A percentile compares a stretch with the other conserved stretches of the same genome.
Conservation (phyloP, 2,113 vertebrate species). For the Epinephelus fuscoguttatus region DNA sequence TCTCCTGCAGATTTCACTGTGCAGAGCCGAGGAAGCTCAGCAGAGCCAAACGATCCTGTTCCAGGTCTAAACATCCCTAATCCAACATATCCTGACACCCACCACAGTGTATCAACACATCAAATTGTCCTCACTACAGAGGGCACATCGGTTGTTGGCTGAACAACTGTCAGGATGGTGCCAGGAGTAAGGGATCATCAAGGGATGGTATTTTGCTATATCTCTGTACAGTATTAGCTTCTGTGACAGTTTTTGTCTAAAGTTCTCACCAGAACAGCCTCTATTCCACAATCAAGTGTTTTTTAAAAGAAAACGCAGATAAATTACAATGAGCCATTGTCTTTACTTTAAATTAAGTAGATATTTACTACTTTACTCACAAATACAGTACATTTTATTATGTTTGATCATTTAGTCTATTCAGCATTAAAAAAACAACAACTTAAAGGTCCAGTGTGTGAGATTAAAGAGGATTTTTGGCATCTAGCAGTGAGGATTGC, state of each 20-base stretch:
- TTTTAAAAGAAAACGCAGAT: not conserved
- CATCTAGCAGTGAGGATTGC: too few relatives aligned
- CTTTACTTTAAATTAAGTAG: not conserved
- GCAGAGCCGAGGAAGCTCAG: not conserved
- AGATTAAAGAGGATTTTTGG: too few relatives aligned
- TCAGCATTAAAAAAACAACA: too few relatives aligned
- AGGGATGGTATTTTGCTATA: not conserved
- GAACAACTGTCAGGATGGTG: not conserved
- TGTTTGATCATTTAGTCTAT: too few relatives aligned
- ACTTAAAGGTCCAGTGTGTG: too few relatives aligned
- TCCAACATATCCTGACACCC: conserved; percentile 20
- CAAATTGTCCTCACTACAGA: not conserved
- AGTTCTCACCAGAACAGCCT: not conserved
- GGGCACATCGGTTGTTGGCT: not conserved
- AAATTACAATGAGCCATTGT: not conserved
- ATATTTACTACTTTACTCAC: not conserved
- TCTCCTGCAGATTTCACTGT: not conserved
- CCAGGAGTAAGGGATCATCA: not conserved
- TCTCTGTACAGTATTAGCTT: not conserved
- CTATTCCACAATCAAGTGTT: not conserved
- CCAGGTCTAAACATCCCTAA: conserved; percentile 9
- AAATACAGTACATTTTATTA: not conserved
- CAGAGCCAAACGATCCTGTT: not conserved
- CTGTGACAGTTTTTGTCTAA: not conserved
- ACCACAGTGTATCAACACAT: not conserved